Evolutionary conservation across 2,888 invertebrate species (phyloP).

Genomic region (Parasteatoda lunata): DNA sequence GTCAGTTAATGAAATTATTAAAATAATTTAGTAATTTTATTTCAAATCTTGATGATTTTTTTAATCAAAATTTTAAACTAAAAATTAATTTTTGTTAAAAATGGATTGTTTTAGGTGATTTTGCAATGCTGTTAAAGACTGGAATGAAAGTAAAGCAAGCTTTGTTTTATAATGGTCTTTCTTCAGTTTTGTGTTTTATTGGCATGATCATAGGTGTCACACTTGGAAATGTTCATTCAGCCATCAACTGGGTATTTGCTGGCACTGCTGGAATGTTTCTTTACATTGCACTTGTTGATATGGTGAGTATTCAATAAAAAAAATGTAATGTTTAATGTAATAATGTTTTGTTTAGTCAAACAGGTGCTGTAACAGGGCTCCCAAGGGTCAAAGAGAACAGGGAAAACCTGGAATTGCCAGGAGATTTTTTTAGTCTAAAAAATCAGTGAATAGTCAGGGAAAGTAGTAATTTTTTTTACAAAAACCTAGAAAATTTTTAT

Average conservation of each 20-base stretch:
- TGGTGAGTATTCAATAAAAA: slow-evolving; percentile 78
- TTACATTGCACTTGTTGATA: slow-evolving; percentile 95
- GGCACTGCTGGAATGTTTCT: slow-evolving; percentile 94
- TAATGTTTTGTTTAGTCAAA: background rate
- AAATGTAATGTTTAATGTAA: background rate
- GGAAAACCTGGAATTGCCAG: too few species aligned
- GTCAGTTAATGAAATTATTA: too few species aligned
- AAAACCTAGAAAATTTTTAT: background rate
- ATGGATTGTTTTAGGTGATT: slow-evolving; percentile 81
- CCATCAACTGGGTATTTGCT: slow-evolving; percentile 92
- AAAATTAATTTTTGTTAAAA: too few species aligned
- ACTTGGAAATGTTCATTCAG: slow-evolving; percentile 86
- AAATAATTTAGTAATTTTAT: too few species aligned
- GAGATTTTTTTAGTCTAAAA: background rate
- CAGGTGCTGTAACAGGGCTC: background rate
- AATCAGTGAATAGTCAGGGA: background rate
- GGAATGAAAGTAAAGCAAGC: slow-evolving; percentile 94
- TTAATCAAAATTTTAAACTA: too few species aligned
- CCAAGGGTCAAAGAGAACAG: background rate
- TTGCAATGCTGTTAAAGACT: slow-evolving; percentile 92
- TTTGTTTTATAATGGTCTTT: slow-evolving; percentile 91
- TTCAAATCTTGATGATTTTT: too few species aligned
- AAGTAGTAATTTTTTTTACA: background rate
- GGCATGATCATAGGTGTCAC: slow-evolving; percentile 92
- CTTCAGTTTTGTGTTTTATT: slow-evolving; percentile 88